phyloP scores from a whole-genome alignment of 2,888 invertebrate species.

The Priocnemis perturbator region DNA sequence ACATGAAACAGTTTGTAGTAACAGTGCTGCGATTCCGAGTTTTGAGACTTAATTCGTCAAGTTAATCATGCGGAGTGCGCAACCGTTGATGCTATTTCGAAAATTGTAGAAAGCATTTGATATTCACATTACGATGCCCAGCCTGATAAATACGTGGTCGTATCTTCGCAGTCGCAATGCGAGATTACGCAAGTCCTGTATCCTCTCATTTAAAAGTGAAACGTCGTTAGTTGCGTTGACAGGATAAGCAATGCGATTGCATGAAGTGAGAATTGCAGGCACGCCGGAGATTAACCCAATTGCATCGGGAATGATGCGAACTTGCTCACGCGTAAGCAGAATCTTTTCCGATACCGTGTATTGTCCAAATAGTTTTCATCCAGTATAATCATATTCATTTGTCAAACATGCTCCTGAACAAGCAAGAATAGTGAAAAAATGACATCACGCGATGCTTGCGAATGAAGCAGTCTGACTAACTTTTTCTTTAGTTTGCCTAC shows the following conservation, averaged over 20 bases:
- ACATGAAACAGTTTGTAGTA: too few species aligned
- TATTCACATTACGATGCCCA: neutral
- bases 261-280: conserved; percentile 20
- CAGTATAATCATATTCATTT: too few species aligned
- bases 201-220: neutral
- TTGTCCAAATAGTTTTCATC: too few species aligned
- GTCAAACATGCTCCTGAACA: neutral
- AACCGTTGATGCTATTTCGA: conserved; percentile 1
- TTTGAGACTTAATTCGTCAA: too few species aligned
- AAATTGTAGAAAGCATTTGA: neutral
- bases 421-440: neutral
- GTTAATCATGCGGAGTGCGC: too few species aligned
- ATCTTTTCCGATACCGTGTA: too few species aligned
- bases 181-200: neutral
- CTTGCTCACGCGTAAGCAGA: conserved; percentile 33
- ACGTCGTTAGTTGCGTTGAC: neutral
- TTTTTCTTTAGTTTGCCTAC: conserved; percentile 11
- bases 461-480: neutral
- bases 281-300: conserved; percentile 37
- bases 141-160: neutral
- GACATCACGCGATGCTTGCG: neutral
- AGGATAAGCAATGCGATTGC: neutral
- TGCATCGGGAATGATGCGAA: conserved; percentile 40
- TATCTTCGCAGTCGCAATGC: neutral
- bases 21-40: too few species aligned